These are phyloP conservation scores for Graptemys geographica DNA, from an alignment of 2,797 vertebrate species.

Conservation along the genomic window DNA sequence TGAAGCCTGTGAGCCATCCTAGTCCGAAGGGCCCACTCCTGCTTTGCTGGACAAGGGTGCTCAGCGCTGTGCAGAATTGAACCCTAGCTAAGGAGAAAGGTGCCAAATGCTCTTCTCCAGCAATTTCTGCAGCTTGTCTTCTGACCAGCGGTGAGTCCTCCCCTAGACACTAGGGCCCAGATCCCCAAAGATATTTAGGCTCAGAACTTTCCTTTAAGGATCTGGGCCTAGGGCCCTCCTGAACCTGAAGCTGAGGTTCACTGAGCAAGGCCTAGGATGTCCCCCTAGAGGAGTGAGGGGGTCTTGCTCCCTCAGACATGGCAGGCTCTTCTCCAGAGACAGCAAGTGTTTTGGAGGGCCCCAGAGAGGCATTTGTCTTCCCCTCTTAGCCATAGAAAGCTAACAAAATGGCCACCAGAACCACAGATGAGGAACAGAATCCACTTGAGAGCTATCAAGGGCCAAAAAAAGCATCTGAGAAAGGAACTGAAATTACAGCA, in stretches of 20 bases:
- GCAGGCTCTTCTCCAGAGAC: neutral
- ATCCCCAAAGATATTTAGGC: neutral
- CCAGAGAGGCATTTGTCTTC: neutral
- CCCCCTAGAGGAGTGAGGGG: neutral
- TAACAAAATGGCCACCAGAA: neutral
- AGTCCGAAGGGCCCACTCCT: no score
- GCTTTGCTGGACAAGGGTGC: no score
- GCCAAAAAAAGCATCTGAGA: neutral
- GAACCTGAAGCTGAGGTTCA: neutral
- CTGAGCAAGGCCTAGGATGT: neutral
- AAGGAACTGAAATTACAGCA: neutral
- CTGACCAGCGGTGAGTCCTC: neutral
- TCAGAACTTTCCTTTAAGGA: neutral
- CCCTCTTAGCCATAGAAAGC: neutral
- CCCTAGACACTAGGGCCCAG: neutral
- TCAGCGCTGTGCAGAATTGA: no score
- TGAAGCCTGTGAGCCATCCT: no score
- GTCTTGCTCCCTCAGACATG: neutral
- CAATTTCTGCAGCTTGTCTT: neutral
- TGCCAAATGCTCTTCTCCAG: neutral
- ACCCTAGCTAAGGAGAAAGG: neutral
- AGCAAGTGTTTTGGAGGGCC: neutral
- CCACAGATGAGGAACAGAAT: neutral
- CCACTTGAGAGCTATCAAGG: neutral
- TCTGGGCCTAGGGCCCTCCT: neutral